Conservation (phyloP, 2,113 vertebrate genomes). For the Hymenochirus boettgeri region DNA sequence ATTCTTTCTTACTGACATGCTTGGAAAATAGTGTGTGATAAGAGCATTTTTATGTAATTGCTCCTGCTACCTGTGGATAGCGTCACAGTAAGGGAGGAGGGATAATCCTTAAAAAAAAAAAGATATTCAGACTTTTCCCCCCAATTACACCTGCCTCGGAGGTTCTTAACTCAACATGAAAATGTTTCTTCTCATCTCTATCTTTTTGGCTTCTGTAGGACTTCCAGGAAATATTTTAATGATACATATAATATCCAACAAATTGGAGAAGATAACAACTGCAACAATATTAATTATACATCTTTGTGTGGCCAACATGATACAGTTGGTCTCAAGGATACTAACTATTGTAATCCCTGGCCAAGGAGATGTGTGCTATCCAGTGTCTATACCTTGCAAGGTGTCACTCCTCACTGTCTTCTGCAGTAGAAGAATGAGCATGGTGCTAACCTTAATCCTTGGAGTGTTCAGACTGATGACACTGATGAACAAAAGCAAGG, state of each 20-base stretch:
- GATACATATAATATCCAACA: neutral
- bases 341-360: conserved; percentile 11
- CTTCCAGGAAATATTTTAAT: neutral
- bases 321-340: conserved; percentile 4
- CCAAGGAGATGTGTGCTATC: conserved; percentile 12
- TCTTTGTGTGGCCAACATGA: neutral
- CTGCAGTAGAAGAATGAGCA: conserved; percentile 3
- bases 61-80: no score
- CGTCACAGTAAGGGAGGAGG: no score
- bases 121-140: neutral
- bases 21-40: no score
- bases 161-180: neutral
- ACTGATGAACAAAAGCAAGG: neutral
- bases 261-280: conserved; percentile 3
- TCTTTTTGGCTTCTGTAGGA: neutral
- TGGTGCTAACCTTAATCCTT: conserved; percentile 5
- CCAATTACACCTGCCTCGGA: neutral
- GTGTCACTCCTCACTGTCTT: neutral
- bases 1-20: no score
- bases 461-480: conserved; percentile 10
- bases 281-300: conserved; percentile 6
- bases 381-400: conserved; percentile 3
- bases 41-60: no score
- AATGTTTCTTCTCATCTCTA: neutral
- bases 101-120: neutral